phyloP scores from a whole-genome alignment of 92 coral and sea anemone species.

The Pocillopora grandis region DNA sequence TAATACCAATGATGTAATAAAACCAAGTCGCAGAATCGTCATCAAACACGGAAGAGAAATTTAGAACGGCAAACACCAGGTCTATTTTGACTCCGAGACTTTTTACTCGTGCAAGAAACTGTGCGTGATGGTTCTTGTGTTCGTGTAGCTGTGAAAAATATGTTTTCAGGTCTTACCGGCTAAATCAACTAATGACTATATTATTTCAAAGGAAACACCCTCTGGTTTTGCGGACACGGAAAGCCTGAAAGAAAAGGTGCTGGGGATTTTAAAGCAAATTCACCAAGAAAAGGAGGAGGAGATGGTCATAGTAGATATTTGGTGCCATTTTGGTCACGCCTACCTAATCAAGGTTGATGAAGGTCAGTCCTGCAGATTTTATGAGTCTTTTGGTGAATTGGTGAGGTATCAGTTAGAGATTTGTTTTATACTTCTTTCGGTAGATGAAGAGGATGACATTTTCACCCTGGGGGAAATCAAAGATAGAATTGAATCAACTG shows the following conservation, averaged over 20 bases:
- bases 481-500: slow-evolving; percentile 9
- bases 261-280: neutral
- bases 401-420: neutral
- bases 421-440: neutral
- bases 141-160: too few species aligned
- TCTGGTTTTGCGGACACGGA: neutral
- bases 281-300: neutral
- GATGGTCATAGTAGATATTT: slow-evolving; percentile 22
- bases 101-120: too few species aligned
- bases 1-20: too few species aligned
- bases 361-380: slow-evolving; percentile 10
- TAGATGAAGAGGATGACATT: neutral
- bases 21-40: too few species aligned
- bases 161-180: too few species aligned
- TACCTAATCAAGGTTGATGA: slow-evolving; percentile 27
- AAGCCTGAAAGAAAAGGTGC: slow-evolving; percentile 1
- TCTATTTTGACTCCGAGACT: too few species aligned
- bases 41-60: too few species aligned
- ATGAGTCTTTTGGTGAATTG: neutral
- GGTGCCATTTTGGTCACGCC: slow-evolving; percentile 46
- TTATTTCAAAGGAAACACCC: neutral
- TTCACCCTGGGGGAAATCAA: slow-evolving; percentile 22
- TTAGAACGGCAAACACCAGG: too few species aligned
- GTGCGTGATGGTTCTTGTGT: too few species aligned
- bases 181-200: too few species aligned